Evolutionary conservation across 2,888 invertebrate genomes (phyloP).

Genomic region (Tenthredo amoena): DNA sequence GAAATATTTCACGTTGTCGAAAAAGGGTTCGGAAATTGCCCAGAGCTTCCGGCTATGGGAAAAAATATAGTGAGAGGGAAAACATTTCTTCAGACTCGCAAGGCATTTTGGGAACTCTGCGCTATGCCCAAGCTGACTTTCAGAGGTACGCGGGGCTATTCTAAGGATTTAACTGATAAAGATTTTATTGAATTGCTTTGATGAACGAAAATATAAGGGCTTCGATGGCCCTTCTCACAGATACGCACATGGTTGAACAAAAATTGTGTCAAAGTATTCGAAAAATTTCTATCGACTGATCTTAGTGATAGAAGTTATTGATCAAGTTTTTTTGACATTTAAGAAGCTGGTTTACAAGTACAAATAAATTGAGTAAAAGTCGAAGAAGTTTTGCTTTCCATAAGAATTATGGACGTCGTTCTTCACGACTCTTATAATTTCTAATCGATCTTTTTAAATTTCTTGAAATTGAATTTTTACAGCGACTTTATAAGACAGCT

Average conservation of each 20-base stretch:
- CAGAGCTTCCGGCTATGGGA: background rate
- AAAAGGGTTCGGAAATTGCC: conserved; percentile 36
- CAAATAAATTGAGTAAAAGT: no score
- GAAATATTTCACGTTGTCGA: conserved; percentile 20
- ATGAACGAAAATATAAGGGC: background rate
- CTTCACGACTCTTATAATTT: no score
- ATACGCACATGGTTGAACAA: background rate
- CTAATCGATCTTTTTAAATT: no score
- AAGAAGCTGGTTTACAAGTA: no score
- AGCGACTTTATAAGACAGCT: no score
- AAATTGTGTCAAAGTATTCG: no score
- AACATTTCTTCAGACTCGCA: background rate
- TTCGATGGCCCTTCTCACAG: background rate
- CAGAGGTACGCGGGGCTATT: background rate
- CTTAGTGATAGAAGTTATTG: no score
- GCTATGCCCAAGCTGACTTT: background rate
- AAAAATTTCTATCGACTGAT: no score
- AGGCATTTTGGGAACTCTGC: background rate
- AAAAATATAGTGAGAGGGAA: background rate
- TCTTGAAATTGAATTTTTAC: no score
- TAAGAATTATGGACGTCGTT: no score
- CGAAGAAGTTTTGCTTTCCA: no score
- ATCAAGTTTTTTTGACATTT: no score
- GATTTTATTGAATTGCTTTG: background rate
- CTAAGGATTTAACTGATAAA: conserved; percentile 3